Conservation (phyloP, 2,888 invertebrate species). For the Eristalinus aeneus region DNA sequence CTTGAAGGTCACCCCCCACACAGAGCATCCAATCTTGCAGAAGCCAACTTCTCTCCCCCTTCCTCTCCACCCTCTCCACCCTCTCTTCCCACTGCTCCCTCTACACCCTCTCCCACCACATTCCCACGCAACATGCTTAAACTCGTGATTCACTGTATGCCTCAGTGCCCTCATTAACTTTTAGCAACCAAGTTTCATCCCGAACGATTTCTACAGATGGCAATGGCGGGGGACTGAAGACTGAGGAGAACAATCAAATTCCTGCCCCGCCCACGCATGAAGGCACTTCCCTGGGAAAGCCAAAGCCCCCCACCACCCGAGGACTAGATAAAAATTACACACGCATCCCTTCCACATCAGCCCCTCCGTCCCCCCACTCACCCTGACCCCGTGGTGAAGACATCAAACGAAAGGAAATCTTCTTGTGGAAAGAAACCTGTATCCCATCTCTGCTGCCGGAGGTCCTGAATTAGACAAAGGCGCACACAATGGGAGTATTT, state of each 20-base stretch:
- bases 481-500: constrained; percentile 12
- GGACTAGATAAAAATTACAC: background rate
- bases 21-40: background rate
- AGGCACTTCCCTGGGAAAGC: background rate
- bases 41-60: too few species aligned
- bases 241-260: background rate
- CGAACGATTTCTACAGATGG: background rate
- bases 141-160: background rate
- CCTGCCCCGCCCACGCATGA: background rate
- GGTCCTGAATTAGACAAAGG: constrained; percentile 24
- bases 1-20: background rate
- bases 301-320: background rate
- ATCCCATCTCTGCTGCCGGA: background rate
- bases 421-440: background rate
- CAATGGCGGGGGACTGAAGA: background rate
- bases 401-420: background rate
- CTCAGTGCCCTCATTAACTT: constrained; percentile 2
- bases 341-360: background rate
- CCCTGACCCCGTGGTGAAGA: background rate
- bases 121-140: too few species aligned
- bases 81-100: background rate
- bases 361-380: background rate
- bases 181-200: background rate
- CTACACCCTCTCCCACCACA: background rate
- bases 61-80: background rate